Evolutionary conservation across 2,888 invertebrate species (phyloP), one percentile per base, ranked within the genome.

Genomic region (Chloroclysta siterata): DNA sequence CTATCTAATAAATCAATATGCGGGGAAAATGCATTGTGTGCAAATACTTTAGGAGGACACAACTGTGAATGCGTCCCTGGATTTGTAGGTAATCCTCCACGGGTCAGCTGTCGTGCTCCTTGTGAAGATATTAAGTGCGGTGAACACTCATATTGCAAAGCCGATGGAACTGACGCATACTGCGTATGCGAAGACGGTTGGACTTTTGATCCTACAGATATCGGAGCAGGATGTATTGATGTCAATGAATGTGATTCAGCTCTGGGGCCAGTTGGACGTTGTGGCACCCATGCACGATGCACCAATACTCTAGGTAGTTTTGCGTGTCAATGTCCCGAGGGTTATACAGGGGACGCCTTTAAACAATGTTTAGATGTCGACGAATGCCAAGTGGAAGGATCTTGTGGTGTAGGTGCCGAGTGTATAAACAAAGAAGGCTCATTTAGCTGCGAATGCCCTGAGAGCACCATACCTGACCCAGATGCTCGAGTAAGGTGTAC

Each of bases 151-250:
- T 97, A 94, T 81, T 98, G 98, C 83, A 97, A 98, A 82, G 96
- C 97, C 0, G 97, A 98, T 75, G 97, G 97, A 39, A 94, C 95
- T 64, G 98, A 98, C 85, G 98, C 98, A 0, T 97, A 97, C 76
- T 98, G 98, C 77, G 96, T 98, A 53, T 98, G 98, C 81, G 97
- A 98, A 82, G 97, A 97, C 64, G 98, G 98, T 0, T 98, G 98
- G 97, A 97, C 97, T 0, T 98, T 97, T 81, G 96, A 98, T 87
- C 98, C 98, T 0, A 95, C 94, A 60, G 97, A 98, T 79, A 97
- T 98, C 71, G 95, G 96, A 6, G 97, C 97, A 50, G 98, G 98
- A 63, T 98, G 98, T 81, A 94, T 98, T 65, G 98, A 99, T 88
- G 96, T 99, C 70, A 95, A 99, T 83, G 99, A 99, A 90, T 99